phyloP scores from a whole-genome alignment of 1,140 invertebrate species.

The Lethocerus indicus region DNA sequence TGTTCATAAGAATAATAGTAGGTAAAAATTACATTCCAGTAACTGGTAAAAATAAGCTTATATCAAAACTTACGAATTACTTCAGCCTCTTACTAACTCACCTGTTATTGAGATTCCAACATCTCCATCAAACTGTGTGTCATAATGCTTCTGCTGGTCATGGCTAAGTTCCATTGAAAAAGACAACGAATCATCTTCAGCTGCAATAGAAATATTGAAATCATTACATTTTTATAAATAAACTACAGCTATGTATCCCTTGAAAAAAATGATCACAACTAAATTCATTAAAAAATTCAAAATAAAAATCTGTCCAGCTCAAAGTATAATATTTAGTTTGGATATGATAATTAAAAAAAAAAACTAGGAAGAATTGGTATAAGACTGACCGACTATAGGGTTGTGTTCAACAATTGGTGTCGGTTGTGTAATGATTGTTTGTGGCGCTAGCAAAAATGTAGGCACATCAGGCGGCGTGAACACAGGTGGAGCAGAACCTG shows the following conservation, averaged over 20 bases:
- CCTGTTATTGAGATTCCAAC: constrained; percentile 15
- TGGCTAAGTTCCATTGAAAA: constrained; percentile 56
- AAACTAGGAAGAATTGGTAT: too few species aligned
- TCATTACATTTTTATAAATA: too few species aligned
- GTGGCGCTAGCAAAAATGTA: constrained; percentile 35
- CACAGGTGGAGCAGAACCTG: constrained; percentile 56
- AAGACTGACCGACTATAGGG: constrained; percentile 8
- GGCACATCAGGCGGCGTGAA: constrained; percentile 70
- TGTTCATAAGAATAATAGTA: too few species aligned
- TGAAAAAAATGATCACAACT: not conserved
- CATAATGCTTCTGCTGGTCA: constrained; percentile 55
- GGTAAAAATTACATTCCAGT: too few species aligned
- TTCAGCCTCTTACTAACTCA: not conserved
- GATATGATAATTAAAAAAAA: not conserved
- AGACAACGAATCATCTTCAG: not conserved
- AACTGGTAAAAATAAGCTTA: too few species aligned
- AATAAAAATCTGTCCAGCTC: too few species aligned
- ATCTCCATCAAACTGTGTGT: constrained; percentile 41
- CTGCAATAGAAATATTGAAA: constrained; percentile 6
- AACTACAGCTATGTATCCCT: too few species aligned
- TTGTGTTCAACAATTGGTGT: constrained; percentile 27
- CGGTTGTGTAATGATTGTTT: constrained; percentile 36
- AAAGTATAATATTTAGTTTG: too few species aligned
- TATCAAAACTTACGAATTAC: too few species aligned
- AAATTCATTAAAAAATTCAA: not conserved